phyloP scores from a whole-genome alignment of 2,888 invertebrate species.

The Eupelmus urozonus region DNA sequence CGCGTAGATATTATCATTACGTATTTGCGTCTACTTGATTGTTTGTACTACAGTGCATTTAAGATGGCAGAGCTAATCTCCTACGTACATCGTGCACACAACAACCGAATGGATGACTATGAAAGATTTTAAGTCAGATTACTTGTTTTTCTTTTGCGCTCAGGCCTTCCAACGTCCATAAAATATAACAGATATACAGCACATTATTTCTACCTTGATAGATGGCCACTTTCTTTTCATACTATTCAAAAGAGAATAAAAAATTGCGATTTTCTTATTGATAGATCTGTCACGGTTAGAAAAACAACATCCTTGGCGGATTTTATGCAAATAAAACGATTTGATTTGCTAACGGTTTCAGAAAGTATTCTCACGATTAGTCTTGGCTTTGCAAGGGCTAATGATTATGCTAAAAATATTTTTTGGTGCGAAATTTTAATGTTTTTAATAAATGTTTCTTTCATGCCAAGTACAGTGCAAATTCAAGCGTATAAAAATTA shows the following conservation, averaged over 20 bases:
- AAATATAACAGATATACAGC: not conserved
- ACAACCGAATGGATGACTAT: not conserved
- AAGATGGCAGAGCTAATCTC: constrained; percentile 22
- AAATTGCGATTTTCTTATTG: not conserved
- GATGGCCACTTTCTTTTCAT: constrained; percentile 13
- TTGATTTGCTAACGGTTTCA: not conserved
- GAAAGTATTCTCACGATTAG: not conserved
- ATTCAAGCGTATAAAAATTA: too few species aligned
- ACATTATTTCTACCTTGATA: constrained; percentile 5
- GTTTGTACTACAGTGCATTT: constrained; percentile 20
- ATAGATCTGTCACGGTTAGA: not conserved
- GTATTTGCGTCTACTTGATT: constrained; percentile 14
- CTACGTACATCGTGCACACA: not conserved
- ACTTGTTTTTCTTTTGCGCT: not conserved
- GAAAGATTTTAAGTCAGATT: constrained; percentile 6
- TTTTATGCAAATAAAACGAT: not conserved
- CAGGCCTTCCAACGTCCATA: not conserved
- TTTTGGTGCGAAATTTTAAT: too few species aligned
- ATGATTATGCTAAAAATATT: too few species aligned
- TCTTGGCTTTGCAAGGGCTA: too few species aligned
- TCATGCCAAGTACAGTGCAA: too few species aligned
- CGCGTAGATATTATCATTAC: constrained; percentile 22
- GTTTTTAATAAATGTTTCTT: too few species aligned
- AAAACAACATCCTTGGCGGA: not conserved
- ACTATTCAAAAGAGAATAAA: not conserved